Conservation (phyloP, 2,113 vertebrate genomes). For the Oreocharis arfaki region DNA sequence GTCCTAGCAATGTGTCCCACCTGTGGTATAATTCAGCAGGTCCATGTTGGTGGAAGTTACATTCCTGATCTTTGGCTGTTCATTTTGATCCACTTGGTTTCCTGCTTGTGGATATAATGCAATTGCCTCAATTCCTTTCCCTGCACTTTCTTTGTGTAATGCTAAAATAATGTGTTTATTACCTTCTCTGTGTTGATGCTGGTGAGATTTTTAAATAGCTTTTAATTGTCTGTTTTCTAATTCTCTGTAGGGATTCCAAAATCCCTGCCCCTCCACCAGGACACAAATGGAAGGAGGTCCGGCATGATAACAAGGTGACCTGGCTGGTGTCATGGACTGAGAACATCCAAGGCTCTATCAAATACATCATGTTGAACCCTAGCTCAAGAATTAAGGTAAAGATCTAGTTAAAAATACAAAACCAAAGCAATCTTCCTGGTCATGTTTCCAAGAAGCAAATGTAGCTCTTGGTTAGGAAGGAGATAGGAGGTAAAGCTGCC, state of each 20-base stretch:
- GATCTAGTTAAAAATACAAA: not conserved
- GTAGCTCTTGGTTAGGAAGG: not conserved
- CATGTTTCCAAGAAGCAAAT: not conserved
- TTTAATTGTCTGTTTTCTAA: not conserved
- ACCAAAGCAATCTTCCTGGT: not conserved
- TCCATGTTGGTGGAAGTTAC: not conserved
- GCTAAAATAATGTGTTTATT: not conserved
- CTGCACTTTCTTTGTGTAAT: not conserved
- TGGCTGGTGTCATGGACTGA: slow-evolving; percentile 97
- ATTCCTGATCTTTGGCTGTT: not conserved
- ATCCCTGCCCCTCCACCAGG: slow-evolving; percentile 87
- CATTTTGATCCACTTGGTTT: not conserved
- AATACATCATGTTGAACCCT: slow-evolving; percentile 97
- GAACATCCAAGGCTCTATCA: slow-evolving; percentile 96
- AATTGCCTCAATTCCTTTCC: not conserved
- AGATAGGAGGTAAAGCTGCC: not conserved
- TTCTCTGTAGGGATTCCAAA: slow-evolving; percentile 84
- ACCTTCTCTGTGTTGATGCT: not conserved
- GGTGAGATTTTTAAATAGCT: not conserved
- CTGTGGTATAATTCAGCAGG: not conserved
- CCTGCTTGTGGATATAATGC: not conserved
- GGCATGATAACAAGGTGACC: slow-evolving; percentile 95
- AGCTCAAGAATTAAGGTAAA: slow-evolving; percentile 96
- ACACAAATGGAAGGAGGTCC: slow-evolving; percentile 92
- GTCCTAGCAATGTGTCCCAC: not conserved